These are phyloP conservation scores for Astropecten irregularis DNA, from an alignment of 53 echinoderm and acorn worm genomes.

Conservation along the genomic window DNA sequence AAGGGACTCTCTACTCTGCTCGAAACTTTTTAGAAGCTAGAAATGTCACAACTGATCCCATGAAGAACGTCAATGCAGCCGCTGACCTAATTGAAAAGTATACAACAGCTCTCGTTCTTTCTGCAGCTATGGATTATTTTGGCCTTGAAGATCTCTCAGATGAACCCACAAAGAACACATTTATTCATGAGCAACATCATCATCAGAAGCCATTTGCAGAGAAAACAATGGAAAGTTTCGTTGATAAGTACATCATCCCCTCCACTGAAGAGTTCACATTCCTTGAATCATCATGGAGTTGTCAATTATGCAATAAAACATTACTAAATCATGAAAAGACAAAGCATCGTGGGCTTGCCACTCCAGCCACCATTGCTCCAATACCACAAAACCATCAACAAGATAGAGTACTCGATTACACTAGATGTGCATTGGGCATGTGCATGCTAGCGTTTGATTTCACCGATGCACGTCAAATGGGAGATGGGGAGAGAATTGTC, in stretches of 20 bases:
- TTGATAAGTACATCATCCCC: slow-evolving; percentile 51
- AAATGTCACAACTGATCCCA: slow-evolving; percentile 67
- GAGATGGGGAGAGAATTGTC: slow-evolving; percentile 50
- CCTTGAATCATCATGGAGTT: not conserved
- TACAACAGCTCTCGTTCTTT: slow-evolving; percentile 58
- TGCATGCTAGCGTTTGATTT: slow-evolving; percentile 51
- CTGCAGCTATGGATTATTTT: slow-evolving; percentile 68
- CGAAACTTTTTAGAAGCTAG: slow-evolving; percentile 63
- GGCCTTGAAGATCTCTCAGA: slow-evolving; percentile 26
- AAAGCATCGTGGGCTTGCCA: not conserved
- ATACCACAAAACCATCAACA: not conserved
- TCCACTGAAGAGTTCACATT: slow-evolving; percentile 1
- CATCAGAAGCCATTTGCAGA: slow-evolving; percentile 9
- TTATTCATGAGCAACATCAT: slow-evolving; percentile 34
- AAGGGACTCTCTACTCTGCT: slow-evolving; percentile 72
- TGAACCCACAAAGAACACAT: slow-evolving; percentile 49
- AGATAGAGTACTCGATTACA: not conserved
- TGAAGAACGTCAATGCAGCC: slow-evolving; percentile 75
- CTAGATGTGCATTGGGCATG: slow-evolving; percentile 42
- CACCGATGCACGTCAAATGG: slow-evolving; percentile 54
- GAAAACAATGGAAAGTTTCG: slow-evolving; percentile 4
- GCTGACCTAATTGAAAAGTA: slow-evolving; percentile 61
- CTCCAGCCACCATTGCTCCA: not conserved
- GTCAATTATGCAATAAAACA: not conserved
- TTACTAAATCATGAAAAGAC: slow-evolving; percentile 7